Evolutionary conservation across 2,797 vertebrate species (phyloP), one percentile per base, ranked within the genome.

Genomic region (Microctenopoma steveboyesi): DNA sequence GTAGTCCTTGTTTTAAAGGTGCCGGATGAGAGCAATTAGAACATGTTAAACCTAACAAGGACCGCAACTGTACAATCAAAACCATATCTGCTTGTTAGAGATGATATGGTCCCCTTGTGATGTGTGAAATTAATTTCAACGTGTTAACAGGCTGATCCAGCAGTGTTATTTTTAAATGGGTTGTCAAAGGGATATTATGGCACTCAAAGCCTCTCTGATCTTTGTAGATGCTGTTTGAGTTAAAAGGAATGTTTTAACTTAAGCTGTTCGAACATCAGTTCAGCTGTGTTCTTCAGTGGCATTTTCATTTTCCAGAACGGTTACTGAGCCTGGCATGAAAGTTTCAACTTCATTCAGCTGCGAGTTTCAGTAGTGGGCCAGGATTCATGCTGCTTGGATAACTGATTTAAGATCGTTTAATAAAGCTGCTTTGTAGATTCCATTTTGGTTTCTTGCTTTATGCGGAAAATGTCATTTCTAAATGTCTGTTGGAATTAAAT

Each of bases 121-220:
- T 71, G 52, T 64, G 64, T 79, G 76, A 67, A 81, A 82, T 86
- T 71, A 86, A 82, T 77, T 80, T 64, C 45, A 69, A 74, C 50
- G 60, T 75, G 63, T 86, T 68, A 79, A 69, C 52, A 62, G 54
- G 58, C 51, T 2, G 25, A 46, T 57, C 58, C 51, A 49, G 59
- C 47, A 14, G 67, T 53, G 48, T 61, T 50, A 50, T 57, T 65
- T 42, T 76, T 68, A 52, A 72, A 68, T 37, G 53, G 56, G 43
- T 58, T 78, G 78, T 77, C 68, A 60, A 63, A 25, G 40, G 6
- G 10, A 12, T 51, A 69, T 70, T 56, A 72, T 6, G 16, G 57
- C 33, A 14, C 52, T 72, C 45, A 45, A 43, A 81, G 50, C 59
- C 16, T 45, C 0, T 2, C 49, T 74, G 70, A 76, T 80, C 67